Conservation (phyloP, 2,888 invertebrate species). For the Temnothorax unifasciatus region DNA sequence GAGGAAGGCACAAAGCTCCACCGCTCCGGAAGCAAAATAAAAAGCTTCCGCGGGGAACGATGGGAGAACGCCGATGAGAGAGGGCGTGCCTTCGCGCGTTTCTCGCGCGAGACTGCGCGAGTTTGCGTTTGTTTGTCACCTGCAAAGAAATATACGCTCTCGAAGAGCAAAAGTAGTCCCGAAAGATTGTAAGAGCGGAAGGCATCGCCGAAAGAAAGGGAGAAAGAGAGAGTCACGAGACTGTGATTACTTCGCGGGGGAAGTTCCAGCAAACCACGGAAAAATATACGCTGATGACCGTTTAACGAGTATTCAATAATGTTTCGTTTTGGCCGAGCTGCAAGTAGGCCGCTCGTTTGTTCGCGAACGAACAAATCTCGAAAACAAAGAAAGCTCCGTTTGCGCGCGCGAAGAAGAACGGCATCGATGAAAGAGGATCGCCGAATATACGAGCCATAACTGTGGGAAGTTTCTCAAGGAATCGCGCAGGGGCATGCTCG, state of each 20-base stretch:
- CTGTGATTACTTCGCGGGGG: conserved; percentile 36
- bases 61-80: conserved; percentile 20
- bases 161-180: not conserved
- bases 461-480: conserved; percentile 52
- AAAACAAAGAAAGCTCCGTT: conserved; percentile 32
- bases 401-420: not conserved
- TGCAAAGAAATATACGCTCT: conserved; percentile 20
- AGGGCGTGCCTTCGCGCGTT: conserved; percentile 7
- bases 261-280: conserved; percentile 21
- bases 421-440: conserved; percentile 7
- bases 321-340: conserved; percentile 71
- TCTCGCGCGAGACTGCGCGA: conserved; percentile 28
- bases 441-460: conserved; percentile 36
- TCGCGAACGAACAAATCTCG: conserved; percentile 51
- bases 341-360: conserved; percentile 59
- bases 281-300: conserved; percentile 74
- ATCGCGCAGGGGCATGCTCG: conserved; percentile 41
- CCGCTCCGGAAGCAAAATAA: conserved; percentile 53
- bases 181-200: conserved; percentile 35
- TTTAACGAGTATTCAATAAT: conserved; percentile 81
- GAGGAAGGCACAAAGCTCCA: conserved; percentile 58
- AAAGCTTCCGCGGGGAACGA: conserved; percentile 41
- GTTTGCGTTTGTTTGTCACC: conserved; percentile 28
- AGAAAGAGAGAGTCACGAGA: not conserved
- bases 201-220: not conserved